These are phyloP conservation scores for Lottia scabra DNA, from an alignment of 2,888 invertebrate species.

Conservation along the genomic window DNA sequence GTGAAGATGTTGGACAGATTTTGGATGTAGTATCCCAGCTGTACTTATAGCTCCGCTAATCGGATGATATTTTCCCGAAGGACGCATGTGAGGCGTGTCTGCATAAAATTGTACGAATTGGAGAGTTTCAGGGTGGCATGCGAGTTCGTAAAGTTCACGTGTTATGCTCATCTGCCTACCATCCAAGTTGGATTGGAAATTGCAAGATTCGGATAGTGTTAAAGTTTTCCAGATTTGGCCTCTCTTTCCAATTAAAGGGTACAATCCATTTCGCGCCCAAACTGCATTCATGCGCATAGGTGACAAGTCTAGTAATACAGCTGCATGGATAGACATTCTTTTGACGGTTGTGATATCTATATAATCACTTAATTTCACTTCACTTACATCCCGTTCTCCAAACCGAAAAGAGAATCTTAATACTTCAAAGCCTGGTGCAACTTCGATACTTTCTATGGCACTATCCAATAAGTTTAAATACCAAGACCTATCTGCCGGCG, in stretches of 20 bases:
- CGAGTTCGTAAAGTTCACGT: background rate
- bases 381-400: background rate
- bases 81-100: conserved; percentile 1
- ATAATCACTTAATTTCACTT: background rate
- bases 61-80: background rate
- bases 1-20: background rate
- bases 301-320: conserved; percentile 1
- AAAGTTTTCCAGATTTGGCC: background rate
- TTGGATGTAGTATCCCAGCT: background rate
- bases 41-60: background rate
- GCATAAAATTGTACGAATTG: background rate
- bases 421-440: no score
- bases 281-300: background rate
- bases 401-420: no score
- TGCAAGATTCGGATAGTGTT: background rate
- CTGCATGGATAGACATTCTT: background rate
- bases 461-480: no score
- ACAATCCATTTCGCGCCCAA: background rate
- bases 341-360: background rate
- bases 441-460: no score
- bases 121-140: background rate
- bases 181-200: background rate
- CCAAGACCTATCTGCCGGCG: no score
- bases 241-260: background rate
- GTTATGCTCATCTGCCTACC: background rate